Conservation (phyloP, 1,140 invertebrate genomes). For the Leptestheria dahalacensis region DNA sequence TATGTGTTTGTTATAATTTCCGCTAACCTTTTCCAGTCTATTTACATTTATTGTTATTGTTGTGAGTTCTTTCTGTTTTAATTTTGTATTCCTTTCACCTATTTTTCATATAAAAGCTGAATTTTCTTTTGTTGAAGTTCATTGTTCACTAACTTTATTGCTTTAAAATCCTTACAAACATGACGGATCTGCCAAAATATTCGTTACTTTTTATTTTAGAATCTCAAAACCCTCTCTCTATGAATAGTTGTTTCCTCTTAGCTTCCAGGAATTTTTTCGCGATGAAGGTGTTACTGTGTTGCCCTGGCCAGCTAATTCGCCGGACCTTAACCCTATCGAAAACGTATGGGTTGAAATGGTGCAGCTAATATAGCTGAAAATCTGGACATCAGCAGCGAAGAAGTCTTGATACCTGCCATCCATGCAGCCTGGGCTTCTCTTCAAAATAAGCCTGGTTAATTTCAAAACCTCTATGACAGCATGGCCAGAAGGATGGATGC, state of each 20-base stretch:
- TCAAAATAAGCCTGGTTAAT: not conserved
- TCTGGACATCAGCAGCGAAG: not conserved
- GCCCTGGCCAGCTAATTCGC: not conserved
- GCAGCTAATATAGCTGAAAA: not conserved
- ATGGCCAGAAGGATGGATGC: not conserved
- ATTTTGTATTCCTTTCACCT: too few relatives aligned
- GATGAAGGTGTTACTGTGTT: not conserved
- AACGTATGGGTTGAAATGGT: not conserved
- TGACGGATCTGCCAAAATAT: not conserved
- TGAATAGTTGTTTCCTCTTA: not conserved
- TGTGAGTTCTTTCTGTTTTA: too few relatives aligned
- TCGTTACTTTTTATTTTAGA: not conserved
- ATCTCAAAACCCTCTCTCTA: too few relatives aligned
- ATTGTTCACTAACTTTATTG: too few relatives aligned
- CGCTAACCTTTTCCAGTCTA: too few relatives aligned
- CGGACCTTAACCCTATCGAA: not conserved
- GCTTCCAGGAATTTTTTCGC: not conserved
- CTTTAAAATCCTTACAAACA: too few relatives aligned
- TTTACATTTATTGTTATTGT: too few relatives aligned
- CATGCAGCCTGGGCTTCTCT: not conserved
- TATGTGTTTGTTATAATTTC: too few relatives aligned
- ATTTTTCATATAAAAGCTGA: too few relatives aligned
- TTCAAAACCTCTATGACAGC: not conserved
- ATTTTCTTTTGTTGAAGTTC: too few relatives aligned
- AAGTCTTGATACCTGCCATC: not conserved